Conservation (phyloP, 2,888 invertebrate genomes). For the Nomada ruficornis region DNA sequence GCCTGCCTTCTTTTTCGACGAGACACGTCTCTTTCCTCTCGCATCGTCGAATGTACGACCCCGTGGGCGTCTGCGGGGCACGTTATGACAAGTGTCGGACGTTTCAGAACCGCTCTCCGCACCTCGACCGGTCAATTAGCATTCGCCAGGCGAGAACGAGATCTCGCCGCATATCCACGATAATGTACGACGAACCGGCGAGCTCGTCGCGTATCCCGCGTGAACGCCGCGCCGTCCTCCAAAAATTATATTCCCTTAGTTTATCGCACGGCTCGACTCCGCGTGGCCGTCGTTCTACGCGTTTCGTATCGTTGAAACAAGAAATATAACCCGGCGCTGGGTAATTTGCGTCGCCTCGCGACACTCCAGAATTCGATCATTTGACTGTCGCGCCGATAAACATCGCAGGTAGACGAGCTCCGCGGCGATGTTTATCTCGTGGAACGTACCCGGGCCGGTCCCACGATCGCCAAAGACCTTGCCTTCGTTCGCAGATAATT, state of each 20-base stretch:
- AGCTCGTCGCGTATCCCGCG: background rate
- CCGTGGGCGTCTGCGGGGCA: conserved; percentile 39
- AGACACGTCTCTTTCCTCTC: no score
- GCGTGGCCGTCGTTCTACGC: background rate
- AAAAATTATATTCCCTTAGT: background rate
- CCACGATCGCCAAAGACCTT: background rate
- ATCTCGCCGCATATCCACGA: background rate
- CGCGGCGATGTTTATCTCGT: conserved; percentile 23
- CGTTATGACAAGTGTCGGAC: conserved; percentile 24
- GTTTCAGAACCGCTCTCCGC: background rate
- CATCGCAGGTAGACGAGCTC: conserved; percentile 7
- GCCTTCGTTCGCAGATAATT: background rate
- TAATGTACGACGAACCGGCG: conserved; percentile 8
- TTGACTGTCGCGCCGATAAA: conserved; percentile 34
- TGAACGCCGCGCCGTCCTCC: background rate
- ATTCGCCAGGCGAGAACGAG: conserved; percentile 1
- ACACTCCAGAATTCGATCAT: conserved; percentile 27
- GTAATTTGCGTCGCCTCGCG: conserved; percentile 5
- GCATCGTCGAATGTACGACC: background rate
- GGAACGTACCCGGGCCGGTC: conserved; percentile 3
- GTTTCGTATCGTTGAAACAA: conserved; percentile 15
- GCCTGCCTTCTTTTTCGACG: background rate
- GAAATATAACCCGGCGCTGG: background rate
- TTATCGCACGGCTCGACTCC: background rate
- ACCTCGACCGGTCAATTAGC: conserved; percentile 39